phyloP scores from a whole-genome alignment of 2,113 vertebrate genomes.

The Irena cyanogastra region DNA sequence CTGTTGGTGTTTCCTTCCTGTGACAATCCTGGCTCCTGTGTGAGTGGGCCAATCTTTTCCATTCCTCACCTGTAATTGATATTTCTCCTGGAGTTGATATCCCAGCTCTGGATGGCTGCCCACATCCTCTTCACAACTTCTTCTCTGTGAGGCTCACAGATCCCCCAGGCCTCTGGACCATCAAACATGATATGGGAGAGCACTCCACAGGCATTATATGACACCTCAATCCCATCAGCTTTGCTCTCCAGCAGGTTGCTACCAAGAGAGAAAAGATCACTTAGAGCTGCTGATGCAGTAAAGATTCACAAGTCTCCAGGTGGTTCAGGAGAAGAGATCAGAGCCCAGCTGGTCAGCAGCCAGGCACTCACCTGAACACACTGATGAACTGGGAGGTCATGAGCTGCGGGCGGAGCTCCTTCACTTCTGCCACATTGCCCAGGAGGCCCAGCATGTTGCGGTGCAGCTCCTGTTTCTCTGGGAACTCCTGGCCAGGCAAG shows the following conservation, averaged over 20 bases:
- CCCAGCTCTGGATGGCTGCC: slow-evolving; percentile 97
- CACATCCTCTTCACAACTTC: slow-evolving; percentile 93
- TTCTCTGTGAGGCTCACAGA: slow-evolving; percentile 85
- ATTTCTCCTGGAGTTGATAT: slow-evolving; percentile 93
- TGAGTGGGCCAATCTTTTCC: background rate
- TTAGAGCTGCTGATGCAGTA: background rate
- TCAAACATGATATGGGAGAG: slow-evolving; percentile 98
- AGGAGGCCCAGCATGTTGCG: slow-evolving; percentile 96
- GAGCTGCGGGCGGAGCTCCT: slow-evolving; percentile 87
- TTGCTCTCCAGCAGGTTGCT: slow-evolving; percentile 95
- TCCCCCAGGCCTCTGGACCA: slow-evolving; percentile 86
- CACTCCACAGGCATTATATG: slow-evolving; percentile 95
- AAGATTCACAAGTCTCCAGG: background rate
- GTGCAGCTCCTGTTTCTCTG: slow-evolving; percentile 96
- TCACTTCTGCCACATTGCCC: slow-evolving; percentile 95
- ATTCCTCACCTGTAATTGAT: slow-evolving; percentile 92
- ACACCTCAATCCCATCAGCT: slow-evolving; percentile 96
- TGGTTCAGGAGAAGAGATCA: background rate
- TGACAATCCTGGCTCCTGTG: background rate
- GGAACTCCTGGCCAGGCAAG: slow-evolving; percentile 83
- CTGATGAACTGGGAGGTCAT: slow-evolving; percentile 94
- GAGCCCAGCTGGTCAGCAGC: background rate
- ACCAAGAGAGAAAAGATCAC: background rate
- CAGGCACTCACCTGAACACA: slow-evolving; percentile 85
- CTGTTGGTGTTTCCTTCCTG: background rate